phyloP scores from a whole-genome alignment of 2,797 vertebrate species.

The Crenichthys baileyi region DNA sequence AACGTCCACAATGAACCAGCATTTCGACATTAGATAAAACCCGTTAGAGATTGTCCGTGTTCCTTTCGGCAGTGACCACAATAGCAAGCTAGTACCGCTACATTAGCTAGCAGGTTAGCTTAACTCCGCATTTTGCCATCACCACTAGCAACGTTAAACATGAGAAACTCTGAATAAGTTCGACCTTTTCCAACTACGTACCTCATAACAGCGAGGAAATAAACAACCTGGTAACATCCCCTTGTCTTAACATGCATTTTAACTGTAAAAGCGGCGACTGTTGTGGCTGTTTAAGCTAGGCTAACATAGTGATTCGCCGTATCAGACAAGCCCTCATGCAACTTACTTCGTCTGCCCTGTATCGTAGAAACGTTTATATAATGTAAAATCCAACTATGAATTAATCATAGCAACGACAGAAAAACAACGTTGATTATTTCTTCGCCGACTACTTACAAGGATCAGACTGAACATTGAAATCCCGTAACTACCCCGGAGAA shows the following conservation, averaged over 20 bases:
- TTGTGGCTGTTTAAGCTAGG: conserved; percentile 28
- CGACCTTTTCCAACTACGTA: background rate
- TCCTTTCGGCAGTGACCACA: conserved; percentile 28
- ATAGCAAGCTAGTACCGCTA: conserved; percentile 56
- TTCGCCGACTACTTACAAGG: conserved; percentile 79
- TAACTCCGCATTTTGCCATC: conserved; percentile 44
- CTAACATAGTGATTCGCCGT: conserved; percentile 29
- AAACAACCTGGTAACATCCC: background rate
- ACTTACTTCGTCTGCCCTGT: conserved; percentile 40
- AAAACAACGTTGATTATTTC: background rate
- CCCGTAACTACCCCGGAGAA: conserved; percentile 84
- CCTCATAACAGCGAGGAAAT: background rate
- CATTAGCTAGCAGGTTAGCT: conserved; percentile 49
- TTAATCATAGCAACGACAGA: background rate
- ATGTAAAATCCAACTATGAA: background rate
- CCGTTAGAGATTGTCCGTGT: background rate
- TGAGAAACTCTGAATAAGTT: background rate
- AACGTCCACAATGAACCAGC: background rate
- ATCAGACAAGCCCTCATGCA: conserved; percentile 16
- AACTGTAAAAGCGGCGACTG: background rate
- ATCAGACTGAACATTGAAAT: conserved; percentile 88
- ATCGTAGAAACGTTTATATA: conserved; percentile 23
- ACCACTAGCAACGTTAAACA: conserved; percentile 17
- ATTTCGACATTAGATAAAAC: background rate
- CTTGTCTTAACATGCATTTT: background rate